phyloP scores from a whole-genome alignment of 2,797 vertebrate genomes.

The Danionella dracula region DNA sequence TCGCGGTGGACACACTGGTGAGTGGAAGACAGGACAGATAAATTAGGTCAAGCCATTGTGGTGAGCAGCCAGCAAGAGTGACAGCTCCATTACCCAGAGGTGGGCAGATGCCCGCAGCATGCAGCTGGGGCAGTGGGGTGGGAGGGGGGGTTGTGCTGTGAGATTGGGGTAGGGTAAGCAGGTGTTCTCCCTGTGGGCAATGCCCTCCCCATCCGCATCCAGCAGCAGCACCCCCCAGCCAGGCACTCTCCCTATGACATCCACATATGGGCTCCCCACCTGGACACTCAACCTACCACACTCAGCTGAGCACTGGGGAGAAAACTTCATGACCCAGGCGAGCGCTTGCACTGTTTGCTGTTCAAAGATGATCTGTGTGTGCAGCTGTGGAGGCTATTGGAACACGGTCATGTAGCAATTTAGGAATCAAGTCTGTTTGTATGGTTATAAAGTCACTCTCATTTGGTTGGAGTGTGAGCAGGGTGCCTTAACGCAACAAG shows the following conservation, averaged over 20 bases:
- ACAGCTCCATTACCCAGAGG: conserved; percentile 56
- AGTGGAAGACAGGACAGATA: conserved; percentile 44
- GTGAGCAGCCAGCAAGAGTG: conserved; percentile 46
- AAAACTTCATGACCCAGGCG: conserved; percentile 11
- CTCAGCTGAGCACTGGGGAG: conserved; percentile 11
- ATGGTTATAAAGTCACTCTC: neutral
- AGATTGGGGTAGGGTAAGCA: conserved; percentile 39
- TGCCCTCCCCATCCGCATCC: conserved; percentile 35
- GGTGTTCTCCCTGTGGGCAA: conserved; percentile 54
- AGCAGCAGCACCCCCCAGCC: conserved; percentile 29
- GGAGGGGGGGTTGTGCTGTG: conserved; percentile 3
- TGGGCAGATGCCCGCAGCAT: conserved; percentile 54
- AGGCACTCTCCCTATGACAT: conserved; percentile 38
- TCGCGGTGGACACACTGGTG: conserved; percentile 32
- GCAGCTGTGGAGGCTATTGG: neutral
- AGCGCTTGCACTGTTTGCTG: neutral
- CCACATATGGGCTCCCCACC: conserved; percentile 44
- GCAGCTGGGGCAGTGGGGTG: conserved; percentile 48
- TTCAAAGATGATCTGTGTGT: conserved; percentile 1
- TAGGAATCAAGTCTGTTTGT: neutral
- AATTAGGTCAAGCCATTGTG: conserved; percentile 45
- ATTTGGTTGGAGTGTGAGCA: too few species aligned
- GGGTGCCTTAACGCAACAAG: too few species aligned
- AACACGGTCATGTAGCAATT: neutral
- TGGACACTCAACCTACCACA: conserved; percentile 35